Evolutionary conservation across 2,797 vertebrate genomes (phyloP).

Genomic region (Sebastes baramenuke): DNA sequence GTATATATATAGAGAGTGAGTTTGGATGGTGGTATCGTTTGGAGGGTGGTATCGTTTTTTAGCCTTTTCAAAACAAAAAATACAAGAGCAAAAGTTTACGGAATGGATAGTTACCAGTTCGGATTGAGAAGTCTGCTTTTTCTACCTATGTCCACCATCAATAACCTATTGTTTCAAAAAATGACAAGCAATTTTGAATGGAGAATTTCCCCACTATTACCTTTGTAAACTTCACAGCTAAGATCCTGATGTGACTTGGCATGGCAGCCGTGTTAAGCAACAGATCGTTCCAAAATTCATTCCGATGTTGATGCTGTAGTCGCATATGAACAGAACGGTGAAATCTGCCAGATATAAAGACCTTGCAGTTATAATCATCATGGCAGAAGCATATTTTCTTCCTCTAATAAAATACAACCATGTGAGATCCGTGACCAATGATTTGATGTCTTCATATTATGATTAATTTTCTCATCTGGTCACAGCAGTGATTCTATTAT

Average conservation of each 20-base stretch:
- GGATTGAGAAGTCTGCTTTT: not conserved
- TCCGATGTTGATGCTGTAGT: not conserved
- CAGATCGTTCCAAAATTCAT: not conserved
- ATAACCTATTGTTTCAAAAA: not conserved
- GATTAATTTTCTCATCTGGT: conserved; percentile 74
- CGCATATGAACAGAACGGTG: not conserved
- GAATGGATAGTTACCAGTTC: too few species aligned
- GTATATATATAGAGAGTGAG: too few species aligned
- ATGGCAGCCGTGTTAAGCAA: not conserved
- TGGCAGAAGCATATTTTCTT: conserved; percentile 34
- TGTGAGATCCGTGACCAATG: conserved; percentile 59
- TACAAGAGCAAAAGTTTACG: too few species aligned
- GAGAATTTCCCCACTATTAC: not conserved
- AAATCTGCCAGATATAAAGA: not conserved
- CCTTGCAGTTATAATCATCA: conserved; percentile 9
- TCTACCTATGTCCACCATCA: not conserved
- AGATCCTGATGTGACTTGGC: conserved; percentile 6
- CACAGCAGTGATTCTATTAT: conserved; percentile 72
- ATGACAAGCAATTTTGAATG: not conserved
- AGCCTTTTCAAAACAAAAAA: too few species aligned
- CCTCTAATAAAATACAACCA: conserved; percentile 49
- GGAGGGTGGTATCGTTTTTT: too few species aligned
- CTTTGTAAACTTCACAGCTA: not conserved
- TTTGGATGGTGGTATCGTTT: too few species aligned
- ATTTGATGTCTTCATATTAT: conserved; percentile 68